Conservation (phyloP, 1,140 invertebrate genomes). For the Macrostomum lignano region DNA sequence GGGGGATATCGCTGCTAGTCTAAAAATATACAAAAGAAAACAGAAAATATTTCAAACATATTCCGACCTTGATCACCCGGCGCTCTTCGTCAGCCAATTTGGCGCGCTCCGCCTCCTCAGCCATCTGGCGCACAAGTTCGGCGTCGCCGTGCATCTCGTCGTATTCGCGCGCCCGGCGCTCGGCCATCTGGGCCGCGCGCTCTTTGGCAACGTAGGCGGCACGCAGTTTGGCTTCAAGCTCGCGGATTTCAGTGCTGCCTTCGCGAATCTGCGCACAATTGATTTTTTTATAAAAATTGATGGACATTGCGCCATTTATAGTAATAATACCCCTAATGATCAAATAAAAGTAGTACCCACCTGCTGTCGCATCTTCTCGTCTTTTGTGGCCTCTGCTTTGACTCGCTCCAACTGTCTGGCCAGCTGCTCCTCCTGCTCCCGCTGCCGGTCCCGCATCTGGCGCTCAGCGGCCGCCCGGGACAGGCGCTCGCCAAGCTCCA, state of each 20-base stretch:
- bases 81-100: constrained; percentile 14
- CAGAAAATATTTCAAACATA: not conserved
- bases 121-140: constrained; percentile 20
- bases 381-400: not conserved
- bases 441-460: not conserved
- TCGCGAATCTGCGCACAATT: not conserved
- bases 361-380: constrained; percentile 1
- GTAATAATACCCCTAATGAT: no score
- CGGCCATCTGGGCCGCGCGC: constrained; percentile 23
- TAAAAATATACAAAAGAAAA: no score
- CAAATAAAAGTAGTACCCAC: no score
- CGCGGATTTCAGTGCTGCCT: constrained; percentile 18
- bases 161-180: constrained; percentile 23
- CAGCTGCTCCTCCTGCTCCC: not conserved
- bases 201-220: constrained; percentile 26
- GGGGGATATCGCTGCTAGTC: no score
- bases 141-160: constrained; percentile 23
- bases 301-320: no score
- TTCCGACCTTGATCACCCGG: constrained; percentile 5
- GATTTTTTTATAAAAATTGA: not conserved
- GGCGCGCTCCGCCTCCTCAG: constrained; percentile 20
- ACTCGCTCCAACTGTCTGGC: not conserved
- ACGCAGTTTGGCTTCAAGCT: constrained; percentile 22
- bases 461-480: not conserved
- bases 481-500: not conserved